These are phyloP conservation scores for Ochropleura leucogaster DNA, from an alignment of 2,888 invertebrate genomes.

Conservation along the genomic window DNA sequence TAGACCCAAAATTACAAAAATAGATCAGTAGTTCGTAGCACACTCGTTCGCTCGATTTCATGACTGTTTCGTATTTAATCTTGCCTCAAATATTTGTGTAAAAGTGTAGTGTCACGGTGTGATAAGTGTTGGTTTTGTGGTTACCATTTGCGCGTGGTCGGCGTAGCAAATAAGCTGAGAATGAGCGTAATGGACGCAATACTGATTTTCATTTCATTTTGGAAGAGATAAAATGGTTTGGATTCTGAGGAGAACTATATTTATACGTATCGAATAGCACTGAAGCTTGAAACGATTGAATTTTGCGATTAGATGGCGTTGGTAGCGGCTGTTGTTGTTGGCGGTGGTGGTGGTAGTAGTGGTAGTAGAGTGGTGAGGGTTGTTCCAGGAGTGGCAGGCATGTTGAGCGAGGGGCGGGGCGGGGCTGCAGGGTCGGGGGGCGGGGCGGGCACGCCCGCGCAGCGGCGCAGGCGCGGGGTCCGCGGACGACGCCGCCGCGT, in stretches of 20 bases:
- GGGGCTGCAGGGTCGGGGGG: constrained; percentile 65
- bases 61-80: not conserved
- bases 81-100: constrained; percentile 14
- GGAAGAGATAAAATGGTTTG: not conserved
- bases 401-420: constrained; percentile 65
- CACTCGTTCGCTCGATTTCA: constrained; percentile 2
- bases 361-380: constrained; percentile 57
- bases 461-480: constrained; percentile 67
- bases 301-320: not conserved
- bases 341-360: constrained; percentile 18
- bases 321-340: constrained; percentile 9
- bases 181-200: not conserved
- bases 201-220: not conserved
- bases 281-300: not conserved
- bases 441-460: constrained; percentile 68
- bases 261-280: not conserved
- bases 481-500: constrained; percentile 78
- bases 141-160: not conserved
- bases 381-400: constrained; percentile 60
- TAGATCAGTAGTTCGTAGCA: constrained; percentile 30
- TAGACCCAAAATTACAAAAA: constrained; percentile 55
- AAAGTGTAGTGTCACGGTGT: constrained; percentile 11
- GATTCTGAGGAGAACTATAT: not conserved
- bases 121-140: not conserved
- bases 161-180: constrained; percentile 1